Conservation (phyloP, 2,888 invertebrate species). For the Volucella zonaria region DNA sequence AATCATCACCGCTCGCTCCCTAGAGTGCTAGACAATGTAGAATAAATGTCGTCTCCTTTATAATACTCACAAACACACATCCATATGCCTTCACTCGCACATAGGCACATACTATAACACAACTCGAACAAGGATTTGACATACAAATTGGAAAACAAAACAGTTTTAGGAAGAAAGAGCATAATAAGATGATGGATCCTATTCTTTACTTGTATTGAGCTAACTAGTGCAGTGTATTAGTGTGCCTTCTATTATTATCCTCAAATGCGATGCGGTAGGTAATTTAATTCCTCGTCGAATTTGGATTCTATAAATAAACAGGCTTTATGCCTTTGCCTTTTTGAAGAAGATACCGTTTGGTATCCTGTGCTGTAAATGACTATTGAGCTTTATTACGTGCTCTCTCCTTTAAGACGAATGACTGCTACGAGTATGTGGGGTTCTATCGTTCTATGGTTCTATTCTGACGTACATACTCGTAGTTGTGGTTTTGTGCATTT, state of each 20-base stretch:
- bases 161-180: slow-evolving; percentile 32
- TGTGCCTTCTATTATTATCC: slow-evolving; percentile 49
- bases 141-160: slow-evolving; percentile 59
- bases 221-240: not conserved
- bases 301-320: slow-evolving; percentile 39
- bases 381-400: slow-evolving; percentile 28
- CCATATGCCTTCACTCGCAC: not conserved
- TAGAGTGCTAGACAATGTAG: slow-evolving; percentile 34
- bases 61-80: not conserved
- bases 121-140: slow-evolving; percentile 10
- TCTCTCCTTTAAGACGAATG: slow-evolving; percentile 26
- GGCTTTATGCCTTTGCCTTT: slow-evolving; percentile 1
- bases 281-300: slow-evolving; percentile 47
- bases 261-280: slow-evolving; percentile 47
- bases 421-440: slow-evolving; percentile 15
- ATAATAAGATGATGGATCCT: slow-evolving; percentile 54
- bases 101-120: not conserved
- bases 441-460: not conserved
- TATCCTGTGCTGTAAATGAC: not conserved
- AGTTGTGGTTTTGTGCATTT: slow-evolving; percentile 29
- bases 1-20: slow-evolving; percentile 17
- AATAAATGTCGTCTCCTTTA: slow-evolving; percentile 40
- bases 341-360: not conserved
- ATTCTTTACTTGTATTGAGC: slow-evolving; percentile 14
- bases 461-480: slow-evolving; percentile 9